Base-by-base conservation (phyloP, 2,113 vertebrate species). In the Paradisaea rubra region DNA sequence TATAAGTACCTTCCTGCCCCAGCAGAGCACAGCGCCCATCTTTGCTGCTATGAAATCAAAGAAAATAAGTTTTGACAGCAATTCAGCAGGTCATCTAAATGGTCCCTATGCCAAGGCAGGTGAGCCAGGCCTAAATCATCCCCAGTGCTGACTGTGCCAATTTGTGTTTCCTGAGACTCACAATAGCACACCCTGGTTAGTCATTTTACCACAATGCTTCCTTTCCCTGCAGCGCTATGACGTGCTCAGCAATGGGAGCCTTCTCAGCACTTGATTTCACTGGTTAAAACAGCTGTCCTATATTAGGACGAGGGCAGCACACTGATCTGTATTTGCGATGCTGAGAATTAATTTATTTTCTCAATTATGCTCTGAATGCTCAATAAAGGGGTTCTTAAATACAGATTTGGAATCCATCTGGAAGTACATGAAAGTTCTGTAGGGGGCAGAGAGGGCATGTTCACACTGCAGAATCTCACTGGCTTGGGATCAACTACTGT, bases 101-200 rank as follows among this genome's bases (percentile, higher is more conserved):
- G 7, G 33, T 53, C 24, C 13, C 24, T 56, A 19, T 35, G 19
- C 8, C 28, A 37, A 57, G 52, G 28, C 18, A 64, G 35, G 21
- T 35, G 24, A 57, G 4, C 6, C 5, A 79, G 57, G 54, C 16
- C 47, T 63, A 66, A 74, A 50, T 60, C 20, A 39, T 64, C 10
- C 9, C 23, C 31, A 68, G 15, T 2, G 5, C 16, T 76, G 6
- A 25, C 79, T 76, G 27, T 41, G 39, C 7, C 0, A 1, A 35
- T 64, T n/a, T 72, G 13, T 59, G 30, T 79, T 79, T 68, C 13
- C 16, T 11, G 57, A 64, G 10, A 19, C 23, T 45, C 64, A 9
- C 23, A 22, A 24, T 9, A 18, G 7, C 86, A 50, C 39, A 56
- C 3, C 5, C 23, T 37, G 45, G 18, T 45, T 27, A 39, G 18